phyloP scores from a whole-genome alignment of 2,797 vertebrate species.

The Paguma larvata region DNA sequence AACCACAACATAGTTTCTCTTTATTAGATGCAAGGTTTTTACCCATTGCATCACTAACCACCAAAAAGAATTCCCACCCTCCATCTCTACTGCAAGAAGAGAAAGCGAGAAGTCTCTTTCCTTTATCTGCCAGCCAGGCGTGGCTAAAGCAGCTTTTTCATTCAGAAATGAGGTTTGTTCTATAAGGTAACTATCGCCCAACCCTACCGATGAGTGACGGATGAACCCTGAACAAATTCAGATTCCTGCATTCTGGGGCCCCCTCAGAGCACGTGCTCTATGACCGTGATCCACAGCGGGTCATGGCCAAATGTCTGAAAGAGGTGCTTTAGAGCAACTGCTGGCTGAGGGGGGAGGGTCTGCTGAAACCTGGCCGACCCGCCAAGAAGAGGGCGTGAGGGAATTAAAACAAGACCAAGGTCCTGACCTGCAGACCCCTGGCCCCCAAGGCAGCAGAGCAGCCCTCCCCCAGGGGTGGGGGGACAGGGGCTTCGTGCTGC shows the following conservation, averaged over 20 bases:
- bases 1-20: constrained; percentile 82
- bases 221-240: background rate
- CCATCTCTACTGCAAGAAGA: constrained; percentile 20
- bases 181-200: background rate
- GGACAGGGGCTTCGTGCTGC: background rate
- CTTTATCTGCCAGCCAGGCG: background rate
- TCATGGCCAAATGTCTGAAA: background rate
- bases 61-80: background rate
- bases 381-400: background rate
- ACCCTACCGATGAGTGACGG: background rate
- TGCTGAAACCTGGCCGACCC: background rate
- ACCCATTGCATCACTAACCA: constrained; percentile 65
- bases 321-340: background rate
- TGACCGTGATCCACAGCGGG: background rate
- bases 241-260: background rate
- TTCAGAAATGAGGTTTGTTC: constrained; percentile 15
- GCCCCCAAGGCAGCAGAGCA: background rate
- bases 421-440: background rate
- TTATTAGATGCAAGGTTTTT: constrained; percentile 80
- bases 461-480: background rate
- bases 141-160: constrained; percentile 27
- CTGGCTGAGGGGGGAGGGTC: background rate
- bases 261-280: background rate
- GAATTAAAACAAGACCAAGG: background rate
- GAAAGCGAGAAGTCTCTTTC: background rate